phyloP scores from a whole-genome alignment of 1,140 invertebrate species.

The Cecropterus lyciades region DNA sequence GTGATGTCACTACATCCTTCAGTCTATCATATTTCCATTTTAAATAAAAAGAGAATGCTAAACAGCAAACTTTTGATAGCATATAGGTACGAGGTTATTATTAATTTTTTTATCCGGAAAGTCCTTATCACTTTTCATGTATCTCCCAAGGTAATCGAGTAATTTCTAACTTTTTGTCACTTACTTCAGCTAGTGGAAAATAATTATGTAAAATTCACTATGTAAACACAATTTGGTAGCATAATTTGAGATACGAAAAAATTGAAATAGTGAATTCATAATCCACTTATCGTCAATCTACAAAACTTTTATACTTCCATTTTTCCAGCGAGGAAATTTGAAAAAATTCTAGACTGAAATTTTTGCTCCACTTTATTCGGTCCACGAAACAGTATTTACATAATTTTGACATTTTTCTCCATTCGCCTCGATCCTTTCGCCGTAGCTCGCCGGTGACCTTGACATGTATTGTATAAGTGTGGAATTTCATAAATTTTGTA shows the following conservation, averaged over 20 bases:
- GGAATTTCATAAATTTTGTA: background rate
- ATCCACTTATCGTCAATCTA: background rate
- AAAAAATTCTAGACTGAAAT: constrained; percentile 23
- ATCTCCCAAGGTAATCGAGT: no score
- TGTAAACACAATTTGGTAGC: no score
- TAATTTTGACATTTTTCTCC: constrained; percentile 34
- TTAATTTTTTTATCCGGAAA: no score
- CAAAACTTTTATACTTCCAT: background rate
- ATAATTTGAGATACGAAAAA: background rate
- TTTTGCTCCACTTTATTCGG: constrained; percentile 24
- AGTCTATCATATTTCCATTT: no score
- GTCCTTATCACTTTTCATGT: no score
- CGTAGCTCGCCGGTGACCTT: constrained; percentile 11
- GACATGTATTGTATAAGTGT: constrained; percentile 3
- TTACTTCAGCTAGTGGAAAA: no score
- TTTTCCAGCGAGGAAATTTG: background rate
- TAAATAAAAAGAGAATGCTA: no score
- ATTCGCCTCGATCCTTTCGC: constrained; percentile 24
- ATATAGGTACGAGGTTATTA: no score
- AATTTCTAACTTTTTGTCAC: no score
- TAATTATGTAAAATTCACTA: no score
- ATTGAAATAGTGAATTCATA: background rate
- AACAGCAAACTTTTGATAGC: no score
- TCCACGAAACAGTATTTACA: constrained; percentile 30
- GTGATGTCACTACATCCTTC: no score